A percentile compares a stretch with the other conserved stretches of the same genome.
Evolutionary conservation across 2,888 invertebrate genomes (phyloP).

Genomic region (Cosmorhoe ocellata): DNA sequence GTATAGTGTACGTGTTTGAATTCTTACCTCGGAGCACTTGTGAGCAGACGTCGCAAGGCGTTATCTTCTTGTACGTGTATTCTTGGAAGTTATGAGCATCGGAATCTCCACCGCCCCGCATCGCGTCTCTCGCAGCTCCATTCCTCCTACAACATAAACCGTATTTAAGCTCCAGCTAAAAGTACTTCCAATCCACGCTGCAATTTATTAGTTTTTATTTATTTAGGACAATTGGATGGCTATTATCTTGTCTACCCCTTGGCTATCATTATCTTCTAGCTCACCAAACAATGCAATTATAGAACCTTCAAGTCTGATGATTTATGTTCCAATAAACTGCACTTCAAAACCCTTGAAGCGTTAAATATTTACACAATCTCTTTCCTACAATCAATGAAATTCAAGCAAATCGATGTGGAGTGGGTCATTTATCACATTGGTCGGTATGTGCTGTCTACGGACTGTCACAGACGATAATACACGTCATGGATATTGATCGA

Average conservation of each 20-base stretch:
- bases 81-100: slow-evolving; percentile 95
- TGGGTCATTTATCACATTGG: slow-evolving; percentile 52
- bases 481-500: slow-evolving; percentile 66
- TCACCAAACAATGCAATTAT: slow-evolving; percentile 18
- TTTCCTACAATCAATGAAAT: slow-evolving; percentile 38
- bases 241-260: slow-evolving; percentile 12
- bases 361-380: slow-evolving; percentile 21
- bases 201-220: slow-evolving; percentile 12
- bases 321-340: slow-evolving; percentile 15
- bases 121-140: slow-evolving; percentile 85
- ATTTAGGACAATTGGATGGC: slow-evolving; percentile 1
- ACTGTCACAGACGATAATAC: slow-evolving; percentile 35
- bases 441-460: slow-evolving; percentile 34
- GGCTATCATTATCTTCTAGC: slow-evolving; percentile 7
- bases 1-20: not conserved
- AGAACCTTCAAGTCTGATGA: slow-evolving; percentile 12
- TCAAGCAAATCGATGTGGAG: slow-evolving; percentile 42
- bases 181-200: not conserved
- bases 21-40: slow-evolving; percentile 93
- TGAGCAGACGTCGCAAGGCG: slow-evolving; percentile 96
- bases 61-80: slow-evolving; percentile 97
- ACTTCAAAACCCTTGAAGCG: slow-evolving; percentile 7
- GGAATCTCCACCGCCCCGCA: slow-evolving; percentile 83
- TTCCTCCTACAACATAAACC: slow-evolving; percentile 84
- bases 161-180: slow-evolving; percentile 28